Evolutionary conservation across 2,113 vertebrate species (phyloP), one percentile per base, ranked within the genome.

Genomic region (Uria lomvia): DNA sequence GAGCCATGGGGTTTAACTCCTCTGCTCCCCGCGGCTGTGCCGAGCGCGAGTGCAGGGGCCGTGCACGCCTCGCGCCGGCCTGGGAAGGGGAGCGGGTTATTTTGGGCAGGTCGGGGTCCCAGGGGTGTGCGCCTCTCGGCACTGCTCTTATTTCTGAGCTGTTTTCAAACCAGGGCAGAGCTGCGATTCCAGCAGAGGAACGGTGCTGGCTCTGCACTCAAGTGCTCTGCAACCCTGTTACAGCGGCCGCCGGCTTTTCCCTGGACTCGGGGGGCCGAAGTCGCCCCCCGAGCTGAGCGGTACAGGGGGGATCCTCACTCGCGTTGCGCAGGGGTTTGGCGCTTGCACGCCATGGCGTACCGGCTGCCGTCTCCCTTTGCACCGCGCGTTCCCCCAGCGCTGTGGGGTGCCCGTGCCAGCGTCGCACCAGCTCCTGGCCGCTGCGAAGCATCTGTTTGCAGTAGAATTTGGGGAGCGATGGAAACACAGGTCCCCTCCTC

Each of bases 331-430:
- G 79, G 75, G 86, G 42, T 40, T 68, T 12, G 18, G 40, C 45
- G 5, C 65, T 34, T 1, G 17, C 36, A 15, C 36, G 9, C 0
- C 50, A 5, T 14, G 4, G 0, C 1, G 11, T 15, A 3, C 23
- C 1, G 5, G 30, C 6, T 14, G 1, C 67, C 0, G 1, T 14
- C n/a, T 36, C 43, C 60, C 23, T n/a, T 42, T 4, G 66, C 49
- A 2, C 62, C 0, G 1, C 0, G 27, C 0, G 0, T 36, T 34
- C 20, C 29, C n/a, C 43, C 17, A 1, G n/a, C 0, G 5, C 52
- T 1, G 45, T 18, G 60, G 60, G 2, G 12, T 34, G 78, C 70
- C 60, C 4, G 2, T 34, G 67, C 40, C 70, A 18, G 70, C 15
- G 3, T 20, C 7, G 65, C 40, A 2, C 23, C 62, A 17, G 78